Base-by-base conservation (phyloP, 2,113 vertebrate species). In the Pluvianellus socialis region DNA sequence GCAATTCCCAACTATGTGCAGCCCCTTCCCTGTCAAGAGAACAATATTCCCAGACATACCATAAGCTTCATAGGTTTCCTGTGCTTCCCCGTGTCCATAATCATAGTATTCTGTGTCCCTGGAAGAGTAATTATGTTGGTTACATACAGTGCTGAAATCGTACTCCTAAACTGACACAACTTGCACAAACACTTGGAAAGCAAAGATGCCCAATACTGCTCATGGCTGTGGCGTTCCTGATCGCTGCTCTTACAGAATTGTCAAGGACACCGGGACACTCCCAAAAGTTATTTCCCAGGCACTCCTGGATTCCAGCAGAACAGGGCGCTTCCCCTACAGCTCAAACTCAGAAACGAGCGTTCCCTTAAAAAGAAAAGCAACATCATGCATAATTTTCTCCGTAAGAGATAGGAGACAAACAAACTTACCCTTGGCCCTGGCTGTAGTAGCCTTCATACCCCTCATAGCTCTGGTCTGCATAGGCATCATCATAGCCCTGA, bases 31-130 rank as follows among this genome's bases (percentile, higher is more conserved):
- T 20, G 14, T 6, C 50, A 79, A 44, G 24, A 53, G 15, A 90
- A 67, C 33, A 53, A 8, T 35, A 71, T 81, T 90, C 71, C 88
- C 97, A 97, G 66, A 97, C 98, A 96, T 98, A 99, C 99, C 98
- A 94, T 99, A 99, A 88, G 98, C 97, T 96, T 99, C 99, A 55
- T 99, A 99, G 44, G 98, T 97, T 61, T 99, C 99, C 95, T 99
- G 99, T 75, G 99, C 98, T 86, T 99, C 99, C 87, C 99, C 99
- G 14, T 99, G 99, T 95, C 99, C 99, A 59, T 99, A 99, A 96
- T 99, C 99, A 94, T 99, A 99, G 98, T 99, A 99, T 96, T 99
- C 99, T 73, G 99, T 99, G 47, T 99, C 99, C 90, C 99, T 99
- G 98, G 28, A 96, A 96, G 88, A 85, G 65, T 61, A 98, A 92